Evolutionary conservation across 2,888 invertebrate genomes (phyloP).

Genomic region (Leptothorax acervorum): DNA sequence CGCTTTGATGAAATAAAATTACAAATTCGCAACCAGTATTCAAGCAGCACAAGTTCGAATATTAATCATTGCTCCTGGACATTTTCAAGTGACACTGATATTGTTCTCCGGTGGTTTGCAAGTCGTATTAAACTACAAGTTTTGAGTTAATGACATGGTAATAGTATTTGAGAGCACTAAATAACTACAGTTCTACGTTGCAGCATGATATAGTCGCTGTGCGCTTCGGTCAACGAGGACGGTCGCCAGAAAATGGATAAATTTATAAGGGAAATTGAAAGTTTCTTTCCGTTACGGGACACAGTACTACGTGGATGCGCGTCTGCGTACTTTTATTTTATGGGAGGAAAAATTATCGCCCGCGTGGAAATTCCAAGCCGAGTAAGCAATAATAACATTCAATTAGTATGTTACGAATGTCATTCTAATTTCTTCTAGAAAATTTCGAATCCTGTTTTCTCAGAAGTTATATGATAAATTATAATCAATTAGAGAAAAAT

Average conservation of each 20-base stretch:
- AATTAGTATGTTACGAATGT: background rate
- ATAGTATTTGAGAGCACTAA: slow-evolving; percentile 22
- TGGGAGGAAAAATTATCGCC: slow-evolving; percentile 93
- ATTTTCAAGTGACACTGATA: slow-evolving; percentile 35
- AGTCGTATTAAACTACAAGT: slow-evolving; percentile 57
- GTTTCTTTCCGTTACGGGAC: slow-evolving; percentile 94
- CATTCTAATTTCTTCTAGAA: background rate
- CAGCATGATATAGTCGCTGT: slow-evolving; percentile 94
- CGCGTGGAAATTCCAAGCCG: slow-evolving; percentile 91
- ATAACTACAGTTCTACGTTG: slow-evolving; percentile 40
- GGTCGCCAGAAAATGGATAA: slow-evolving; percentile 92
- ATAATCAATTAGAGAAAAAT: background rate
- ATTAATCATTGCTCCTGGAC: background rate
- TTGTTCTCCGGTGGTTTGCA: slow-evolving; percentile 31
- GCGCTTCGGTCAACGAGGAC: slow-evolving; percentile 92
- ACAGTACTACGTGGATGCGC: slow-evolving; percentile 95
- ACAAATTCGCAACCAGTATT: slow-evolving; percentile 12
- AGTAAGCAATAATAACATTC: slow-evolving; percentile 84
- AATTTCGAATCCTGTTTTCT: background rate
- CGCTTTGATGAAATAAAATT: background rate
- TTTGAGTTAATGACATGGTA: slow-evolving; percentile 31
- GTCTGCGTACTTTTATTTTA: slow-evolving; percentile 89
- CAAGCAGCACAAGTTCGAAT: slow-evolving; percentile 12
- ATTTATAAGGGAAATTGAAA: slow-evolving; percentile 93
- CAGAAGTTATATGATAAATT: background rate